Base-by-base conservation (phyloP, 2,113 vertebrate species). In the Larimichthys polyactis region DNA sequence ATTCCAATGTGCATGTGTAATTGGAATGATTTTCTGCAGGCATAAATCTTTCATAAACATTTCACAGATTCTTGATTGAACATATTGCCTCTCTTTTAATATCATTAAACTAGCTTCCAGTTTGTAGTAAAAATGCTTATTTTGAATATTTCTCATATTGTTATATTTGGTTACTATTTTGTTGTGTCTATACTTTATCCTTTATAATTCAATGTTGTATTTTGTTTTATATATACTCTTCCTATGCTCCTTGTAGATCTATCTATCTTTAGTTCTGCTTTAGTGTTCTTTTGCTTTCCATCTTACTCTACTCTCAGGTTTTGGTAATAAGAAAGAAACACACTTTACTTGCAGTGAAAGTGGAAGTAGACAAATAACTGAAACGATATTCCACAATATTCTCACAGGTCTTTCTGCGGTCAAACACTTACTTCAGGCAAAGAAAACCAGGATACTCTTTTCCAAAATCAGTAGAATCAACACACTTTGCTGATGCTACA, bases 401-500 rank as follows among this genome's bases (percentile, higher is more conserved):
- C 6, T 52, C 40, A 55, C n/a, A 43, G 52, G 32, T 74, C 24
- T 46, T 20, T 65, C 63, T 83, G 68, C 69, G 75, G 67, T 49
- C 71, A 87, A 51, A 22, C 19, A 27, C 75, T 76, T 29, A 57
- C 75, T 82, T 20, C 12, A 71, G 75, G 70, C 66, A 15, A 52
- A 72, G 29, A 73, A 76, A 66, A 72, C 71, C 75, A 78, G 54
- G 60, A 67, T 19, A 16, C 29, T 59, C 32, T 55, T 58, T 74
- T 78, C 60, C 32, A 32, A 79, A 7, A 59, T 75, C 27, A 52
- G 19, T 32, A 48, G 60, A 84, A 75, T 67, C 71, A 75, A 67
- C 66, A 75, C 79, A 82, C 49, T 68, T 65, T 82, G 71, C 67
- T 72, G 72, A 55, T 36, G 66, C 48, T 49, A 2, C 60, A 17